Percentiles rank a stretch among this genome's conserved stretches.
These are phyloP conservation scores for Drosophila subsilvestris DNA, from an alignment of 2,888 invertebrate species.

Conservation along the genomic window DNA sequence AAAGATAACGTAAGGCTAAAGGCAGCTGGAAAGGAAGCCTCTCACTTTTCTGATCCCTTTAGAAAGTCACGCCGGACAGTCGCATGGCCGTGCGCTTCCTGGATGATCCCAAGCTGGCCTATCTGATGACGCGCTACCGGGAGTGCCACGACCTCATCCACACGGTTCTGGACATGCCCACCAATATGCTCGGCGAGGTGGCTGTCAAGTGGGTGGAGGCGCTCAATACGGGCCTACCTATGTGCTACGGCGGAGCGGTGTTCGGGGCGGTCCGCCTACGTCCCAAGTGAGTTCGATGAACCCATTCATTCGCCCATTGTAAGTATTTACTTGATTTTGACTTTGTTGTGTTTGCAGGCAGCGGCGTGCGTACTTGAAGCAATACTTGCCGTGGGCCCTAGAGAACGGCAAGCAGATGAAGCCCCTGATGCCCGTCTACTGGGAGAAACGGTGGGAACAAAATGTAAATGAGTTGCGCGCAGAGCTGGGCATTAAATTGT, in stretches of 20 bases:
- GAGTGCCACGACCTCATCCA: slow-evolving; percentile 98
- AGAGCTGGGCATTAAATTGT: slow-evolving; percentile 90
- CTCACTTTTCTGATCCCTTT: slow-evolving; percentile 3
- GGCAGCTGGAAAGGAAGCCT: not conserved
- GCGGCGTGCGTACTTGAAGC: slow-evolving; percentile 89
- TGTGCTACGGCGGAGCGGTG: slow-evolving; percentile 96
- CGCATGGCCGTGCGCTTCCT: slow-evolving; percentile 95
- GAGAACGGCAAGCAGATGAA: slow-evolving; percentile 90
- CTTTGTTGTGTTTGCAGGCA: slow-evolving; percentile 84
- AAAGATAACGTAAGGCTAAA: slow-evolving; percentile 86
- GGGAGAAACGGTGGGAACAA: slow-evolving; percentile 97
- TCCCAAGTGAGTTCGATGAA: slow-evolving; percentile 86
- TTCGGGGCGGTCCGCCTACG: slow-evolving; percentile 95
- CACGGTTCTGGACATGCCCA: slow-evolving; percentile 95
- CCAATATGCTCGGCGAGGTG: slow-evolving; percentile 96
- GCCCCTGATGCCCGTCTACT: slow-evolving; percentile 94
- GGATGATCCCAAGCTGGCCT: slow-evolving; percentile 93
- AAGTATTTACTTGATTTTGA: slow-evolving; percentile 24
- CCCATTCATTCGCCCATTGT: slow-evolving; percentile 13
- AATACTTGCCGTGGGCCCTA: slow-evolving; percentile 95
- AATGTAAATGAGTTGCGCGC: slow-evolving; percentile 90
- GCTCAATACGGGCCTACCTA: slow-evolving; percentile 96
- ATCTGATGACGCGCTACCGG: slow-evolving; percentile 98
- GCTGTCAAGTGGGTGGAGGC: slow-evolving; percentile 99
- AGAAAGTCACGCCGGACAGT: slow-evolving; percentile 95